Conservation (phyloP, 2,797 vertebrate genomes). For the Hydrolagus colliei region DNA sequence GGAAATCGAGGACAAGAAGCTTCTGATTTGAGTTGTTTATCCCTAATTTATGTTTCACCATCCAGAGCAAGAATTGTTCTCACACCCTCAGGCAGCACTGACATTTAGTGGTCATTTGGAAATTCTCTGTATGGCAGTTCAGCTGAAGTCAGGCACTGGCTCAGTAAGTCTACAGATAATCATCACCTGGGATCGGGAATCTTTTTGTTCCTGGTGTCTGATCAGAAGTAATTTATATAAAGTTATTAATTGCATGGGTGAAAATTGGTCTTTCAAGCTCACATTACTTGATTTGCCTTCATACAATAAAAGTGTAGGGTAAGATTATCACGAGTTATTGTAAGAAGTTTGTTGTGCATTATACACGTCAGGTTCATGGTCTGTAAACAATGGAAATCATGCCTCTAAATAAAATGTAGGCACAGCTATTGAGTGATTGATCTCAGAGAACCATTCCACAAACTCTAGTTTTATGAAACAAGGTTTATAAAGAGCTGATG, state of each 20-base stretch:
- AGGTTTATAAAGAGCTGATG: background rate
- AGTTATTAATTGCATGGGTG: background rate
- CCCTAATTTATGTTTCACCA: too few relatives aligned
- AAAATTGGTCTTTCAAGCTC: too few relatives aligned
- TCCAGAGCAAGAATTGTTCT: too few relatives aligned
- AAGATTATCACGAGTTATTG: background rate
- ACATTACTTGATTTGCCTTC: background rate
- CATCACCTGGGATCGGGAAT: background rate
- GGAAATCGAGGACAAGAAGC: too few relatives aligned
- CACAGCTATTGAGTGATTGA: conserved; percentile 1
- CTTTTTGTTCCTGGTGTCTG: background rate
- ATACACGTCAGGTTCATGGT: background rate
- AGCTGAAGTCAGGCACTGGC: too few relatives aligned
- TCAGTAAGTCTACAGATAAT: too few relatives aligned
- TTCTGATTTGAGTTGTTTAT: too few relatives aligned
- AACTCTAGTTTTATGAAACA: background rate
- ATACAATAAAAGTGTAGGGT: background rate
- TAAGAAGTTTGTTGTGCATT: background rate
- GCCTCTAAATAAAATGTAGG: background rate
- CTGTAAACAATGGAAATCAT: background rate
- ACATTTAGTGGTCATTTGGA: too few relatives aligned
- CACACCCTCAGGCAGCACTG: too few relatives aligned
- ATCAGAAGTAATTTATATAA: background rate
- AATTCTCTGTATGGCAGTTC: too few relatives aligned
- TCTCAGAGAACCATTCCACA: background rate